Evolutionary conservation across 2,113 vertebrate genomes (phyloP).

Genomic region (Poeciliopsis retropinna): DNA sequence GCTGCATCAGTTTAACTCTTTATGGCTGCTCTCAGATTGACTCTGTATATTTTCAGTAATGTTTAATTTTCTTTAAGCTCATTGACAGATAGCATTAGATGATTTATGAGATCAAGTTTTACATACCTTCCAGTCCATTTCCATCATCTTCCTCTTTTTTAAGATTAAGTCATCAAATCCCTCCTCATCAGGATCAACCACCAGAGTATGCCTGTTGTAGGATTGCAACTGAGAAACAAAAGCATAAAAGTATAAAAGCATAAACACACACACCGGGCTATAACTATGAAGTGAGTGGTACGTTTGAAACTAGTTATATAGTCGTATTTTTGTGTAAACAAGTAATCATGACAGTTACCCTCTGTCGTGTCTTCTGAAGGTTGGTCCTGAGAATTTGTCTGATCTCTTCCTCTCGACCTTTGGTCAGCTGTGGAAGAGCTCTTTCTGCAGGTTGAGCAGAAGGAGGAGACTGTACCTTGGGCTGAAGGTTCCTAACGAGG

Average conservation of each 20-base stretch:
- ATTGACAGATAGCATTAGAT: background rate
- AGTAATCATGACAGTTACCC: slow-evolving; percentile 77
- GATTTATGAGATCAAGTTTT: background rate
- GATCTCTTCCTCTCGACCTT: slow-evolving; percentile 95
- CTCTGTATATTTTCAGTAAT: background rate
- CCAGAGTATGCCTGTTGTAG: slow-evolving; percentile 95
- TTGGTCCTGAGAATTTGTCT: slow-evolving; percentile 93
- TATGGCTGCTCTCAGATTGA: background rate
- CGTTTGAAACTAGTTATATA: background rate
- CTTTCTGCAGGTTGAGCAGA: slow-evolving; percentile 69
- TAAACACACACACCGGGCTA: too few species aligned
- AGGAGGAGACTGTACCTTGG: slow-evolving; percentile 78
- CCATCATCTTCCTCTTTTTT: slow-evolving; percentile 86
- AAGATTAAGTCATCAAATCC: slow-evolving; percentile 89
- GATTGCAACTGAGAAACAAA: slow-evolving; percentile 85
- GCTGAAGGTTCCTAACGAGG: slow-evolving; percentile 88
- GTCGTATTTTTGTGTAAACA: background rate
- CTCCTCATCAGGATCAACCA: slow-evolving; percentile 92
- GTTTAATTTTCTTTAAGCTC: background rate
- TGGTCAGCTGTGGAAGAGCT: slow-evolving; percentile 86
- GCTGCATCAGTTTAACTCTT: slow-evolving; percentile 11
- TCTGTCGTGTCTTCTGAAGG: slow-evolving; percentile 94
- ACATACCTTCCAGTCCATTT: slow-evolving; percentile 85
- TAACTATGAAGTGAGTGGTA: background rate
- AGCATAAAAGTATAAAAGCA: too few species aligned